Conservation (phyloP, 2,888 invertebrate species). For the Malacosoma neustria region DNA sequence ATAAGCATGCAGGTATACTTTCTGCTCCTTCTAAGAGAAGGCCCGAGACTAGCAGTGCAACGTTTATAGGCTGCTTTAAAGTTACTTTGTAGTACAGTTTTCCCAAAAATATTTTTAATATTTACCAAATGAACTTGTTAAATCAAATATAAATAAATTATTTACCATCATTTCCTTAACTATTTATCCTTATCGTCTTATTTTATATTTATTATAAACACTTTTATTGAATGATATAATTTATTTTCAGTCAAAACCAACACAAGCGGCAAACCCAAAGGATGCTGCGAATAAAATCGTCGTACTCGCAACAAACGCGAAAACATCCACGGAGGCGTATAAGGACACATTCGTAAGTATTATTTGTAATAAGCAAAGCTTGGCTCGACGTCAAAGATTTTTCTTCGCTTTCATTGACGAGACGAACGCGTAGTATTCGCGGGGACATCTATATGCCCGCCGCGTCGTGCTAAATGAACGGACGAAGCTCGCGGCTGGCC, state of each 20-base stretch:
- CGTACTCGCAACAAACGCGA: constrained; percentile 38
- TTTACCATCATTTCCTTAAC: no score
- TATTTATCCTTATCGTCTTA: no score
- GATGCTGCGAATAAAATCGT: constrained; percentile 30
- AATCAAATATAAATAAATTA: no score
- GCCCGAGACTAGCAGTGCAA: no score
- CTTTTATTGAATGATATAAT: no score
- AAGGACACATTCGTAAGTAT: constrained; percentile 58
- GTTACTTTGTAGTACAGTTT: no score
- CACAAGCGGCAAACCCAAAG: constrained; percentile 32
- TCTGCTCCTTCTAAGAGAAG: no score
- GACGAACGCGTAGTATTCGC: constrained; percentile 49
- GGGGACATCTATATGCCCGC: constrained; percentile 60
- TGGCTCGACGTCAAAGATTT: constrained; percentile 12
- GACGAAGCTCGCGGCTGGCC: constrained; percentile 55
- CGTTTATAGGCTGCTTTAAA: no score
- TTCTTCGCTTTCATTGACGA: constrained; percentile 53
- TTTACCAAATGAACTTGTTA: no score
- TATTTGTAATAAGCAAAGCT: constrained; percentile 13
- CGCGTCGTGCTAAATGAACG: constrained; percentile 69
- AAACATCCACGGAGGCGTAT: constrained; percentile 35
- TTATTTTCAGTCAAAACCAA: constrained; percentile 46
- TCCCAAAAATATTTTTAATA: no score
- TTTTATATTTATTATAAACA: no score
- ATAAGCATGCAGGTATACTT: no score